Base-by-base conservation (phyloP, 2,888 invertebrate species). In the Oscheius sp. region DNA sequence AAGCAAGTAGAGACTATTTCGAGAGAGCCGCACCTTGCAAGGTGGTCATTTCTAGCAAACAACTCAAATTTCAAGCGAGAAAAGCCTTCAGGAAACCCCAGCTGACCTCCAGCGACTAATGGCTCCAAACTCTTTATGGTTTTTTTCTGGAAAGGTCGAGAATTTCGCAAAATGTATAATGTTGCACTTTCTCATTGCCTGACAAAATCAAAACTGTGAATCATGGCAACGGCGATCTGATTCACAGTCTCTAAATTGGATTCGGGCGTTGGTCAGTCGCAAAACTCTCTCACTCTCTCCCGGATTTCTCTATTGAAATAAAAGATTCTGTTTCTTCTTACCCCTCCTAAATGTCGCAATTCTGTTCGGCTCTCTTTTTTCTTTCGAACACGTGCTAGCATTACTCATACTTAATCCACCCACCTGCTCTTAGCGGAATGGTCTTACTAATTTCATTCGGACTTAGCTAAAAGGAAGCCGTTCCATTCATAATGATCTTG, bases 61-160 rank as follows among this genome's bases (percentile, higher is more conserved):
- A 57, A 57, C 57, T 57, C 57, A 34, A 57, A 57, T 57, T 57
- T 34, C 57, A 57, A 34, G 57, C n/a, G n/a, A n/a, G n/a, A n/a
- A n/a, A n/a, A n/a, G n/a, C n/a, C n/a, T n/a, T n/a, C n/a, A n/a
- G n/a, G n/a, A n/a, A 39, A n/a, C 34, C 23, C 37, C 37, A 15
- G 52, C 20, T 23, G 39, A 37, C 57, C 57, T 37, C 39, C 39
- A 57, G 57, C 20, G 20, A n/a, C 29, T 29, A 34, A 57, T 17
- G 57, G 34, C 25, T 37, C 25, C 37, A 57, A 8, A 12, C 25
- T 42, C 12, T 52, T 52, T 27, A 12, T 52, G n/a, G 52, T 27
- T 27, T 6, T 27, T 29, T 29, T 10, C 12, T 48, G 4, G 12
- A 17, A 17, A 15, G 15, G n/a, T 27, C n/a, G 52, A 25, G n/a